A percentile compares a stretch with the other conserved stretches of the same genome.
Evolutionary conservation across 2,888 invertebrate species (phyloP).

Genomic region (Drosophila anomelani): DNA sequence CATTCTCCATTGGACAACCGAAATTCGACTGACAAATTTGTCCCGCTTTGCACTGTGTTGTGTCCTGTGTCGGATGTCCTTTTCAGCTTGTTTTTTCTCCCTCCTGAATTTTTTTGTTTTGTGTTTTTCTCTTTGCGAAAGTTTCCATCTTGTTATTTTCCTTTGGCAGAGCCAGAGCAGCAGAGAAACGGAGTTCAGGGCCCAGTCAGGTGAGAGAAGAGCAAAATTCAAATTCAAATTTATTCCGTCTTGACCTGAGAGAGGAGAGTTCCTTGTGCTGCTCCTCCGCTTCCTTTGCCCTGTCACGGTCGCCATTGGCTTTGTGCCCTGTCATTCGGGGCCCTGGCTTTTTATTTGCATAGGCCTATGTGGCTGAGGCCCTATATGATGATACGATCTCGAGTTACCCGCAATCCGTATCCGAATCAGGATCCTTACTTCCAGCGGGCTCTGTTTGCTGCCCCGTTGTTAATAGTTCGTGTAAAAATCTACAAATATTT

Average conservation of each 20-base stretch:
- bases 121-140: conserved; percentile 50
- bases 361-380: conserved; percentile 42
- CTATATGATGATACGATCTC: conserved; percentile 55
- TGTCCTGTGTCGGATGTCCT: conserved; percentile 31
- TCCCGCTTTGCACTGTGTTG: conserved; percentile 23
- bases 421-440: conserved; percentile 27
- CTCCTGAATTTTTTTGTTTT: conserved; percentile 8
- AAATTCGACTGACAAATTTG: conserved; percentile 37
- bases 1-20: conserved; percentile 25
- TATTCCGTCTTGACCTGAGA: conserved; percentile 37
- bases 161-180: conserved; percentile 48
- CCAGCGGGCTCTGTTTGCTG: conserved; percentile 35
- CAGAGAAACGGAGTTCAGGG: conserved; percentile 3
- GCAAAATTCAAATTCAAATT: conserved; percentile 71
- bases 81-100: conserved; percentile 40
- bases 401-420: conserved; percentile 48
- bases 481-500: conserved; percentile 85
- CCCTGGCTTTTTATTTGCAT: conserved; percentile 63
- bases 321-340: conserved; percentile 23
- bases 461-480: conserved; percentile 81
- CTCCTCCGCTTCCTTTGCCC: conserved; percentile 22
- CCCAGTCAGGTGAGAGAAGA: conserved; percentile 33
- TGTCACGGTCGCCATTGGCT: conserved; percentile 47
- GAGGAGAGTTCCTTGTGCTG: background rate
- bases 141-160: conserved; percentile 76